Evolutionary conservation across 2,797 vertebrate species (phyloP).

Genomic region (Peromyscus melanophrys): DNA sequence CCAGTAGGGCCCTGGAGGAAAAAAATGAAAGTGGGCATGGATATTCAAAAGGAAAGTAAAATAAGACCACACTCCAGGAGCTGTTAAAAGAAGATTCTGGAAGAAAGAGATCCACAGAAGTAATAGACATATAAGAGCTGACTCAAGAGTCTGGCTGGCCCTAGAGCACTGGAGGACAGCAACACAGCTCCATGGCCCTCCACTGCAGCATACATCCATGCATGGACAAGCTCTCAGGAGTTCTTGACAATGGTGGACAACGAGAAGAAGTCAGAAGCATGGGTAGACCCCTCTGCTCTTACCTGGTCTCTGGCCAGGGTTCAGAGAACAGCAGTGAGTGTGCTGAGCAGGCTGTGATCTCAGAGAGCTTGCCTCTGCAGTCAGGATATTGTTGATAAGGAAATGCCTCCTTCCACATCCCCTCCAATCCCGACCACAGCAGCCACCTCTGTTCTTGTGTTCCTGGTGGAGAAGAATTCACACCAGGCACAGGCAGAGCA

Average conservation of each 20-base stretch:
- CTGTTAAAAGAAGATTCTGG: background rate
- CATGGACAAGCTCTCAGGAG: background rate
- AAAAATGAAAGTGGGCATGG: background rate
- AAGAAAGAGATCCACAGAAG: background rate
- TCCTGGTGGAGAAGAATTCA: background rate
- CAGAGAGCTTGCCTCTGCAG: background rate
- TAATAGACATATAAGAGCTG: accelerated
- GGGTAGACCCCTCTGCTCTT: background rate
- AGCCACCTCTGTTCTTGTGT: background rate
- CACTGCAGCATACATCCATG: background rate
- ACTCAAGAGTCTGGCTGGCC: background rate
- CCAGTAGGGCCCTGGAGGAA: background rate
- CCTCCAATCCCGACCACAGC: background rate
- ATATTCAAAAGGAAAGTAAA: background rate
- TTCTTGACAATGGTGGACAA: background rate
- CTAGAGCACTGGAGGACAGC: background rate
- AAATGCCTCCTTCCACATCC: background rate
- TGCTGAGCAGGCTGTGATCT: background rate
- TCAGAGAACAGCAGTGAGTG: background rate
- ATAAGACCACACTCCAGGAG: background rate
- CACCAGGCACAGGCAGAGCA: background rate
- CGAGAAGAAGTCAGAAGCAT: background rate
- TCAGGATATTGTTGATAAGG: background rate
- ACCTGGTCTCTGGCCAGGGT: background rate
- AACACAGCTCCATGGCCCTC: background rate